phyloP scores from a whole-genome alignment of 2,113 vertebrate species.

The Sardina pilchardus region DNA sequence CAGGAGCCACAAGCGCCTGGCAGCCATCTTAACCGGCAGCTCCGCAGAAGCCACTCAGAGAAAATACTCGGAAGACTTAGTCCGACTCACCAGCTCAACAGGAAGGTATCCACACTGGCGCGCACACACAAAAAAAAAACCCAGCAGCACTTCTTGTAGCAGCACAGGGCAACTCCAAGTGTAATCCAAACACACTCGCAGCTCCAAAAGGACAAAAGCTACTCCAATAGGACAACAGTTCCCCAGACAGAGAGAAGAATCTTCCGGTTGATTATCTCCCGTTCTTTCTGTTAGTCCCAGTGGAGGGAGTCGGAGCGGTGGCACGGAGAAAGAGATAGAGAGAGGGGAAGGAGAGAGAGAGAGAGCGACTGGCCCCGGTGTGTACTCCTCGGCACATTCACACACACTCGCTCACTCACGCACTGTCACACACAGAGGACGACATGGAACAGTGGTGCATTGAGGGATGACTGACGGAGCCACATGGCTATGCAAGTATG shows the following conservation, averaged over 20 bases:
- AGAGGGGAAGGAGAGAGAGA: slow-evolving; percentile 7
- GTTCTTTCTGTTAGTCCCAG: neutral
- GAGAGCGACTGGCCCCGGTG: slow-evolving; percentile 1
- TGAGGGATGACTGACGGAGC: slow-evolving; percentile 69
- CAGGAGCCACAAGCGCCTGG: slow-evolving; percentile 53
- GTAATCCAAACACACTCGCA: slow-evolving; percentile 10
- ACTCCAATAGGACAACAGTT: neutral
- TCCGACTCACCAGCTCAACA: neutral
- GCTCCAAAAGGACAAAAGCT: neutral
- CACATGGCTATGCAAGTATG: slow-evolving; percentile 62
- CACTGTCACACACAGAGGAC: slow-evolving; percentile 54
- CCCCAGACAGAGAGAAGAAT: neutral
- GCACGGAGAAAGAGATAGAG: neutral
- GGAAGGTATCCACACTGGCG: neutral
- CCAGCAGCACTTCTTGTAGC: neutral
- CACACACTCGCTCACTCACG: slow-evolving; percentile 11
- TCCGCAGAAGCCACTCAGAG: neutral
- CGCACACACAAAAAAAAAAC: neutral
- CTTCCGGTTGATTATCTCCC: neutral
- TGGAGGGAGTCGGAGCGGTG: neutral
- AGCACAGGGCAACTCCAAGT: neutral
- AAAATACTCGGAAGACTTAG: slow-evolving; percentile 15
- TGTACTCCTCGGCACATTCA: slow-evolving; percentile 20
- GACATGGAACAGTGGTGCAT: slow-evolving; percentile 49
- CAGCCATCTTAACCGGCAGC: slow-evolving; percentile 52